Percentiles rank a stretch among this genome's conserved stretches.
These are phyloP conservation scores for Agrotis puta DNA, from an alignment of 2,888 invertebrate genomes.

Conservation along the genomic window DNA sequence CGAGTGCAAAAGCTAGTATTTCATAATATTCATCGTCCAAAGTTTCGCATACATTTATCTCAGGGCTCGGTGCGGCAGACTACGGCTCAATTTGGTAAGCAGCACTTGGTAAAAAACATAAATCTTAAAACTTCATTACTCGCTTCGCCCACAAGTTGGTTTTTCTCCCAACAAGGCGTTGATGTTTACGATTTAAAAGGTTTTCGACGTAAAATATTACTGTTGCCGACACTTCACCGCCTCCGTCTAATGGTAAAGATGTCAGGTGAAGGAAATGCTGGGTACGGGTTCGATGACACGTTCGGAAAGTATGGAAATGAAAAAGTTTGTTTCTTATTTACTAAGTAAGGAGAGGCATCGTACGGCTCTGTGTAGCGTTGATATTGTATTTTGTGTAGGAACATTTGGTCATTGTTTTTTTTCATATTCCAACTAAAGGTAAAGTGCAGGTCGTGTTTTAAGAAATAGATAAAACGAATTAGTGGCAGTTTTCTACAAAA, in stretches of 20 bases:
- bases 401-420: background rate
- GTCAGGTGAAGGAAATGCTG: conserved; percentile 68
- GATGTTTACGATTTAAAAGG: conserved; percentile 89
- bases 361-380: background rate
- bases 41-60: conserved; percentile 58
- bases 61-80: conserved; percentile 16
- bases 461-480: too few relatives aligned
- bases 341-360: conserved; percentile 33
- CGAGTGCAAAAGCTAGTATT: too few relatives aligned
- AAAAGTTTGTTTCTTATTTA: conserved; percentile 49
- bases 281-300: conserved; percentile 65
- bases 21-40: conserved; percentile 31
- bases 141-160: conserved; percentile 78
- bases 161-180: conserved; percentile 80
- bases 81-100: conserved; percentile 64
- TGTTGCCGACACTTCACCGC: conserved; percentile 79
- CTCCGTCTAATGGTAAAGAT: conserved; percentile 72
- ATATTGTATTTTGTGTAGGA: background rate
- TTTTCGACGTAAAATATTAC: conserved; percentile 88
- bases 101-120: conserved; percentile 79
- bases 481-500: too few relatives aligned
- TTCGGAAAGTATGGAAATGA: conserved; percentile 46
- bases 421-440: background rate
- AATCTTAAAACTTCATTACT: conserved; percentile 86
- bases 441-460: background rate